Evolutionary conservation across 2,888 invertebrate species (phyloP), one percentile per base, ranked within the genome.

Genomic region (Aphodius sticticus): DNA sequence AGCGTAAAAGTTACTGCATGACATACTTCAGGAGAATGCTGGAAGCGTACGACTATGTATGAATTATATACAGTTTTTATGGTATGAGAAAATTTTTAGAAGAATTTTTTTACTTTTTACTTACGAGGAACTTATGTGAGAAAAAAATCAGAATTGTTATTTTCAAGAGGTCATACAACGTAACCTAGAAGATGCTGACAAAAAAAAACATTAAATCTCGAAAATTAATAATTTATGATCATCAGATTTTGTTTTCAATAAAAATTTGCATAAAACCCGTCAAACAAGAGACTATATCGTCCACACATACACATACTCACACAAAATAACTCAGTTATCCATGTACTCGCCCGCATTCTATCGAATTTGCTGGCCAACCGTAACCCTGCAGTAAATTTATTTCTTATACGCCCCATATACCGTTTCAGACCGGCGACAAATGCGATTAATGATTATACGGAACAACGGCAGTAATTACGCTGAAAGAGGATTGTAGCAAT

Each of bases 391-490:
- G 12, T 53, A 53, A 53, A 53, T 53, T 53, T 53, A 53, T 53
- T 53, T 53, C 53, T 53, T 53, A 53, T 53, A 53, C 53, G 53
- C 53, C 53, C 53, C 53, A 53, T 53, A 53, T 53, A 53, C 53
- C 7, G 53, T 53, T 53, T 53, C 53, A 53, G 53, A 53, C 9
- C 53, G 53, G 53, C 53, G 53, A 53, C 53, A 53, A 53, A 53
- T 53, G 53, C 53, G 53, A 9, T 53, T 53, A 53, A 53, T 53
- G 53, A 53, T 53, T 53, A 53, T 53, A 53, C 53, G 53, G 53
- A 53, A 53, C 53, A 53, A 53, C 53, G 53, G 53, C 53, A 53
- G 7, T 53, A 53, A 53, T 53, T 53, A 53, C 53, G 12, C 53
- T 53, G 9, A 12, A 53, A 53, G 9, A 53, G 53, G 53, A 53